Conservation (phyloP, 2,113 vertebrate species). For the Orientallactaga bullata region DNA sequence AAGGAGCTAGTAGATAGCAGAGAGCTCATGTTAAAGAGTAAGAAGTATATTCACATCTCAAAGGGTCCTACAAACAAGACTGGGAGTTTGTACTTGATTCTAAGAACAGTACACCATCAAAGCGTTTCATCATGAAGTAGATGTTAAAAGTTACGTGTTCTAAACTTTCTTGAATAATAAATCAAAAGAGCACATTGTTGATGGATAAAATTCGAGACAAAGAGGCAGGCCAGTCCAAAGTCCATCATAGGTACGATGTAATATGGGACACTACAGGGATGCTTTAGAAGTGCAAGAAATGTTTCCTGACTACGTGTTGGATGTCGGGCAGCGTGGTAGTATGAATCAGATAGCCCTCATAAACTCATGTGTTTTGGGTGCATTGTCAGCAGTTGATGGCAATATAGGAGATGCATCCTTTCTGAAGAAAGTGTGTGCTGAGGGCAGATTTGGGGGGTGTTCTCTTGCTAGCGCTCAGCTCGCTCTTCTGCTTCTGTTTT, state of each 20-base stretch:
- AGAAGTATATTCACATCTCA: background rate
- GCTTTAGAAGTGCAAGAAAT: background rate
- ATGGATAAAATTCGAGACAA: constrained; percentile 5
- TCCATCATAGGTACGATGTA: background rate
- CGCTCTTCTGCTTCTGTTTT: too few relatives aligned
- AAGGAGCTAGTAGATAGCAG: background rate
- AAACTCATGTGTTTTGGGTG: too few relatives aligned
- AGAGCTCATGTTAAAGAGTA: background rate
- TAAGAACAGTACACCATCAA: constrained; percentile 11
- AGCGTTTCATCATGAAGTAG: background rate
- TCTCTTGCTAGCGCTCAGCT: too few relatives aligned
- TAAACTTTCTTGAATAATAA: background rate
- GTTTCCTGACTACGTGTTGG: background rate
- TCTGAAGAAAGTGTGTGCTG: too few relatives aligned
- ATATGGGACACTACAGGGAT: background rate
- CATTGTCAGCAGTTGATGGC: too few relatives aligned
- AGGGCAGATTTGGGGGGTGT: too few relatives aligned
- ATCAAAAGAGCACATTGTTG: background rate
- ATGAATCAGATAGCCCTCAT: too few relatives aligned
- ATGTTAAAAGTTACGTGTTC: constrained; percentile 35
- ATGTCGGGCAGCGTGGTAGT: background rate
- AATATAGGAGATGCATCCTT: too few relatives aligned
- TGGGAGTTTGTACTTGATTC: background rate
- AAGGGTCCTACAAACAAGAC: constrained; percentile 42
- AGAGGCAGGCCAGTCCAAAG: background rate